Base-by-base conservation (phyloP, 2,797 vertebrate genomes). In the Anguilla megastoma region DNA sequence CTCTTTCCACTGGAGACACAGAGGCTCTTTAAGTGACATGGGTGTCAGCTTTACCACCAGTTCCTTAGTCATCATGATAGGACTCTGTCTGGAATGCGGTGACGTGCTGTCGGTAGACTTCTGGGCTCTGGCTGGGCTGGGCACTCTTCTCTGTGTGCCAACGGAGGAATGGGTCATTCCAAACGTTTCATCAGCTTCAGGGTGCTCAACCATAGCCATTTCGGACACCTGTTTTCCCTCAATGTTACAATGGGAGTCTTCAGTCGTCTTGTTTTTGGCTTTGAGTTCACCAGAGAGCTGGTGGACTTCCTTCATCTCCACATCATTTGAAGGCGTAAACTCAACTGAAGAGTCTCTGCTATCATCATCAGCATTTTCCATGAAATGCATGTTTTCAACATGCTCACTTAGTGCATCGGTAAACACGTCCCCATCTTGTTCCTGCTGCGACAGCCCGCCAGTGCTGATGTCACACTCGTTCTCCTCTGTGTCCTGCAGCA, bases 21-120 rank as follows among this genome's bases (percentile, higher is more conserved):
- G 94, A 82, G 89, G 94, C 92, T 91, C 94, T 54, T 95, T 95
- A 90, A 98, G 90, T 21, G 97, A 97, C 89, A 99, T 97, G 0
- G 98, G 98, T 54, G 97, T 98, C 85, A 99, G 94, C 94, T 99
- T 97, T 86, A 99, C 97, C 58, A 97, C 92, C 52, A 99, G 92
- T 90, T 98, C 96, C 94, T 98, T 98, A 16, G 96, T 97, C 93
- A 98, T 94, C 89, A 92, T 95, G 86, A 94, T 91, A 0, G 0
- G 89, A 87, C 94, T 93, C 89, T 94, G 91, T 33, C 54, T 45
- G 45, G 36, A 30, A 87, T 95, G 95, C 56, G 83, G 87, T 89
- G 48, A 74, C 16, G 30, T 86, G 66, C 84, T 71, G n/a, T 45
- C 66, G 0, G 63, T 54, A 89, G 91, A 18, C 76, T 87, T 94